Evolutionary conservation across 2,113 vertebrate species (phyloP).

Genomic region (Phrynosoma platyrhinos): DNA sequence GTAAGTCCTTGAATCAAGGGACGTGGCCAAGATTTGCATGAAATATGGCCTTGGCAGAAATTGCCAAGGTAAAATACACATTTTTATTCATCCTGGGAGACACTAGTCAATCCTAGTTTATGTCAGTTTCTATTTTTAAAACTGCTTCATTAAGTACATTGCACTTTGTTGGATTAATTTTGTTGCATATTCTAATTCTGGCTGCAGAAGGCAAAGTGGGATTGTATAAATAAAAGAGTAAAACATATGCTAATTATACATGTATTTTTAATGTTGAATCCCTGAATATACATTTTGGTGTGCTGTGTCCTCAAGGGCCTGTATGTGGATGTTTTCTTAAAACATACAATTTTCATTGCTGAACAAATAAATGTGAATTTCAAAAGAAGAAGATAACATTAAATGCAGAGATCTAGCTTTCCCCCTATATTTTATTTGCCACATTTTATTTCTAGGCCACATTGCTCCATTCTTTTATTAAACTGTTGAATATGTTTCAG

Average conservation of each 20-base stretch:
- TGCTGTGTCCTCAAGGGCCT: neutral
- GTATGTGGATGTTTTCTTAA: neutral
- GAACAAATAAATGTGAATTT: neutral
- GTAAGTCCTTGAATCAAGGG: neutral
- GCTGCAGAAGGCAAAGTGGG: neutral
- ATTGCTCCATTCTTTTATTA: neutral
- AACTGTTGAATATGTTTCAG: neutral
- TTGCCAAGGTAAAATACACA: neutral
- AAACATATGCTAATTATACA: neutral
- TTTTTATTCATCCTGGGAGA: conserved; percentile 32
- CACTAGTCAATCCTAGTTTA: conserved; percentile 11
- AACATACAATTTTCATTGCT: conserved; percentile 10
- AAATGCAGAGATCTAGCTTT: neutral
- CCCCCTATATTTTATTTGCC: neutral
- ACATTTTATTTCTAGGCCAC: conserved; percentile 2
- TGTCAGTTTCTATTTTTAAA: conserved; percentile 36
- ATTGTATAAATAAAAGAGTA: neutral
- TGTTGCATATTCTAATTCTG: conserved; percentile 27
- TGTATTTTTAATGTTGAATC: neutral
- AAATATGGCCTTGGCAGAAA: neutral
- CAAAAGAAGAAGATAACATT: neutral
- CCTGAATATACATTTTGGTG: neutral
- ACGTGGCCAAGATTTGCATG: neutral
- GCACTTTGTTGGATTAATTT: conserved; percentile 27
- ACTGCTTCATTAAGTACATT: conserved; percentile 18